phyloP scores from a whole-genome alignment of 2,888 invertebrate genomes.

The Drosophila mulleri region DNA sequence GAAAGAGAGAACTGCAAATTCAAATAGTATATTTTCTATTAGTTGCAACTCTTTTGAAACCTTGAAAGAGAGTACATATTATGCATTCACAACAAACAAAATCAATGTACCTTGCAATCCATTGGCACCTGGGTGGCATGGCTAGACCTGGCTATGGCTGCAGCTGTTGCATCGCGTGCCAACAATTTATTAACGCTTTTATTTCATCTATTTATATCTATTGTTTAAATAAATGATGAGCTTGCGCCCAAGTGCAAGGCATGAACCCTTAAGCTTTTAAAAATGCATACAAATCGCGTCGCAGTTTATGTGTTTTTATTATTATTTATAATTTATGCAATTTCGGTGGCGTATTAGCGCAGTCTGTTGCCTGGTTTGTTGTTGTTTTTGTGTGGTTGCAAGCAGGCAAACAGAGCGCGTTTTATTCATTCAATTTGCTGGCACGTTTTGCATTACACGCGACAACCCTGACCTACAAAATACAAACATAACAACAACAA shows the following conservation, averaged over 20 bases:
- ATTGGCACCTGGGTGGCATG: neutral
- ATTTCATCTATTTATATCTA: slow-evolving; percentile 5
- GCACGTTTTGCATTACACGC: slow-evolving; percentile 81
- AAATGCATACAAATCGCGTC: slow-evolving; percentile 29
- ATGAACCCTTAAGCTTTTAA: slow-evolving; percentile 33
- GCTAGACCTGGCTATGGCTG: neutral
- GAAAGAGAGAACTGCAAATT: no score
- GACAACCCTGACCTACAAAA: slow-evolving; percentile 81
- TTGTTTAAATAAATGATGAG: slow-evolving; percentile 40
- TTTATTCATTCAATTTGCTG: slow-evolving; percentile 72
- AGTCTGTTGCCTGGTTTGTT: slow-evolving; percentile 35
- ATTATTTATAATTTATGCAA: slow-evolving; percentile 57
- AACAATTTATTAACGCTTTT: slow-evolving; percentile 17
- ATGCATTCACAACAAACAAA: neutral
- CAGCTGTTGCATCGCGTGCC: slow-evolving; percentile 46
- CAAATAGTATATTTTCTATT: no score
- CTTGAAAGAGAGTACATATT: neutral
- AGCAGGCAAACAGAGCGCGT: slow-evolving; percentile 45
- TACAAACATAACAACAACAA: slow-evolving; percentile 22
- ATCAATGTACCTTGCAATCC: neutral
- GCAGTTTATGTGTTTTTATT: slow-evolving; percentile 29
- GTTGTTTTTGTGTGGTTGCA: slow-evolving; percentile 37
- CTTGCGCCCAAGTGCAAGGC: slow-evolving; percentile 47
- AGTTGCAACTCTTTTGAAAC: no score
- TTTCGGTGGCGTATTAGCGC: slow-evolving; percentile 44